Evolutionary conservation across 2,888 invertebrate genomes (phyloP).

Genomic region (Heliothis peltigera): DNA sequence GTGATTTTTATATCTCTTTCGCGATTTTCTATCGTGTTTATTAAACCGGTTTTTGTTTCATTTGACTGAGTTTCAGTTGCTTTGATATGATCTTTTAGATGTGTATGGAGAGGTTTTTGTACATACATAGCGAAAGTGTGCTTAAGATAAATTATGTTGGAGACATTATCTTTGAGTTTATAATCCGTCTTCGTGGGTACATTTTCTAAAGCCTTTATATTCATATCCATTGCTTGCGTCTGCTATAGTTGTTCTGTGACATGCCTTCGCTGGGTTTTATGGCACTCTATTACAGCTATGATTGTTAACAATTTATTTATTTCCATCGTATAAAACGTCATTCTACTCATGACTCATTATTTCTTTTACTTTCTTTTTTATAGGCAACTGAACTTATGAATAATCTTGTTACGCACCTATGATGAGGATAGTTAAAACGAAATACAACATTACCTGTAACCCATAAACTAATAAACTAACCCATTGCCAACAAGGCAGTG

Average conservation of each 20-base stretch:
- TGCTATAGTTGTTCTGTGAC: neutral
- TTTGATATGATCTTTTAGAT: neutral
- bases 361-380: too few relatives aligned
- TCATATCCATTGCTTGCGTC: neutral
- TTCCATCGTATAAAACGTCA: neutral
- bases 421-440: too few relatives aligned
- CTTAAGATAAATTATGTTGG: neutral
- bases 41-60: slow-evolving; percentile 1
- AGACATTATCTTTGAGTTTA: neutral
- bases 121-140: neutral
- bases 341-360: neutral
- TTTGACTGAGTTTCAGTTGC: slow-evolving; percentile 3
- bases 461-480: too few relatives aligned
- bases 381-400: too few relatives aligned
- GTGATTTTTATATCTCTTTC: slow-evolving; percentile 13
- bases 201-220: slow-evolving; percentile 8
- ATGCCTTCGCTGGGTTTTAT: slow-evolving; percentile 5
- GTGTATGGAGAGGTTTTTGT: neutral
- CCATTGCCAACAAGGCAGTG: too few relatives aligned
- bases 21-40: slow-evolving; percentile 19
- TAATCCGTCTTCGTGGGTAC: neutral
- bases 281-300: neutral
- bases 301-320: neutral
- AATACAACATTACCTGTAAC: too few relatives aligned
- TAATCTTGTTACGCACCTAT: neutral